These are phyloP conservation scores for Nyctibius grandis DNA, from an alignment of 2,797 vertebrate species.

Conservation along the genomic window DNA sequence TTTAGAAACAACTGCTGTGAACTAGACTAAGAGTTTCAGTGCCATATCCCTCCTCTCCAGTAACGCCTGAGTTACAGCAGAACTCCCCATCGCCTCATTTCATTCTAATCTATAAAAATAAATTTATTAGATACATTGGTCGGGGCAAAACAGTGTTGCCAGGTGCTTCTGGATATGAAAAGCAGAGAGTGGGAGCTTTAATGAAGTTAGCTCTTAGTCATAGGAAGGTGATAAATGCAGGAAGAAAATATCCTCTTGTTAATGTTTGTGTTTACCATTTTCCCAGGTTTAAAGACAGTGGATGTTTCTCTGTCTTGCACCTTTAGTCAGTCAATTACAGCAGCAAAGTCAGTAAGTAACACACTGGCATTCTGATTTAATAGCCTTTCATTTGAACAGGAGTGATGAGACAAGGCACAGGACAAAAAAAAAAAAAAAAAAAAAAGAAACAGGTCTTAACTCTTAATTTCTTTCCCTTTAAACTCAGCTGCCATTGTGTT, in stretches of 20 bases:
- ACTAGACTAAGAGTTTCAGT: neutral
- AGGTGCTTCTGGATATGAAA: slow-evolving; percentile 13
- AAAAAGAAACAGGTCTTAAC: neutral
- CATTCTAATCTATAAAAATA: neutral
- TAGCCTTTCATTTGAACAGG: neutral
- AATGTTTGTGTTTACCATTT: neutral
- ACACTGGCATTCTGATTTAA: neutral
- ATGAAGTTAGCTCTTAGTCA: neutral
- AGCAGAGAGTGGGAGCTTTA: neutral
- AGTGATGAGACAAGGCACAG: neutral
- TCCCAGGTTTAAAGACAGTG: neutral
- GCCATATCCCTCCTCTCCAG: neutral
- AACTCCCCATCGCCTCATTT: neutral
- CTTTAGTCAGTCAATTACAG: neutral
- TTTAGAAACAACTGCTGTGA: neutral
- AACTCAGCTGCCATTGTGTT: neutral
- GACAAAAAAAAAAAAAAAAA: neutral
- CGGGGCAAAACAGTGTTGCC: neutral
- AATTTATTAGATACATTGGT: neutral
- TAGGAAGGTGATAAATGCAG: neutral
- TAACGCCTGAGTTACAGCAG: neutral
- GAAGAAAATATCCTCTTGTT: neutral
- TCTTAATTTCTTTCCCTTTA: neutral
- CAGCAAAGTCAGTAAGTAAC: neutral
- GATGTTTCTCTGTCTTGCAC: neutral